Base-by-base conservation (phyloP, 92 coral and sea anemone species). In the Heliopora coerulea region DNA sequence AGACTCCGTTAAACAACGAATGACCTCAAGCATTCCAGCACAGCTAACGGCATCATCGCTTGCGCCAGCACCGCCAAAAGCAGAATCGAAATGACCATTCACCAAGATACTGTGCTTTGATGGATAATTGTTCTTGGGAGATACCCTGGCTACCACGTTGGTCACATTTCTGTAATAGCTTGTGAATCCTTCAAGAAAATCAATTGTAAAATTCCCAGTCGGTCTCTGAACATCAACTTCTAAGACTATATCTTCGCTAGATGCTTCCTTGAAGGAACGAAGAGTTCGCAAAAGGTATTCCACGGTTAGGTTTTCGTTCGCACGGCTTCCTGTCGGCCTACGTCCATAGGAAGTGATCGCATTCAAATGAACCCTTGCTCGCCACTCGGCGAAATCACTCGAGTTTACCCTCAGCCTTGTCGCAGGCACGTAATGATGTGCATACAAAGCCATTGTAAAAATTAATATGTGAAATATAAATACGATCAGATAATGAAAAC, bases 31-130 rank as follows among this genome's bases (percentile, higher is more conserved):
- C 99, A 95, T 95, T 19, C 91, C 88, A 0, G 96, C 95, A 74
- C 96, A 90, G 58, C 99, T 95, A 14, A 90, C 99, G 0, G 89
- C 99, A 74, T 95, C 99, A 23, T 95, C 99, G 66, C 93, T 90
- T 0, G 99, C 99, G 0, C 96, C 99, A 0, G 91, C 91, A 10
- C 87, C 75, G 9, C 79, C 82, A 14, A 96, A 96, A 58, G 84
- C 86, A 8, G 91, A 87, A 62, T 95, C 99, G 77, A 95, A 95
- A 50, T 95, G 99, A 9, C 93, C 96, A 82, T 90, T 95, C 1
- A 95, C 68, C 34, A 88, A 82, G 21, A 93, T 73, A 21, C 95
- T 68, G 62, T 90, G 85, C 49, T 82, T 74, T 3, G 96, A 88
- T 25, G 99, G 96, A 5, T 72, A 80, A 33, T 62, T 70, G 12